Base-by-base conservation (phyloP, 2,797 vertebrate genomes). In the Hyperoplus immaculatus region DNA sequence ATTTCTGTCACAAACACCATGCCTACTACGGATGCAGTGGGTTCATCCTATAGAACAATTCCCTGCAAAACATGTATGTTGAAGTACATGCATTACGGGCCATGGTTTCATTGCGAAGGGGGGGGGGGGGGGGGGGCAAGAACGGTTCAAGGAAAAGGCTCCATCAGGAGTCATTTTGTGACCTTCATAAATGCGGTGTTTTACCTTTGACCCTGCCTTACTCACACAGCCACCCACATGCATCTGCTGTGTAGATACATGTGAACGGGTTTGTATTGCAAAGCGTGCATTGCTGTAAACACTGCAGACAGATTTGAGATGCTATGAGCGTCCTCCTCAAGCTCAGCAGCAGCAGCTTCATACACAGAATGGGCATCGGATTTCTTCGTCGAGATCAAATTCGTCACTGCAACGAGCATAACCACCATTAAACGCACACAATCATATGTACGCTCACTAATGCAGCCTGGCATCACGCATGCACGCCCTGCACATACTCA, bases 381-480 rank as follows among this genome's bases (percentile, higher is more conserved):
- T 76, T 57, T 84, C 85, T 87, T 53, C 72, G 58, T 80, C 36
- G 10, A 77, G 82, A 83, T 86, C 45, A 2, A 58, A n/a, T 79
- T 88, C 21, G 8, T 65, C 77, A 7, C 76, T 84, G 80, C 81
- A 81, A 72, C 13, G 9, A 59, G 72, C 63, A 76, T 64, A 83
- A 60, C 18, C 18, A 56, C 64, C 36, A 72, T 79, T 73, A 77
- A 81, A 85, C 43, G 59, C 50, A 55, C 74, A 77, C 63, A 56
- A 38, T n/a, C 43, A 29, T 53, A 66, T 66, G 53, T 54, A 69
- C 36, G 5, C 56, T 8, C 18, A 41, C 56, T 15, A 3, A 55
- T 51, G 53, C 71, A 72, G 43, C 61, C 69, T 56, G 50, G 68
- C 43, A 57, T 46, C 53, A 85, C 43, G 53, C 51, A 83, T 46